Evolutionary conservation across 2,888 invertebrate species (phyloP), one percentile per base, ranked within the genome.

Genomic region (Papilio demoleus): DNA sequence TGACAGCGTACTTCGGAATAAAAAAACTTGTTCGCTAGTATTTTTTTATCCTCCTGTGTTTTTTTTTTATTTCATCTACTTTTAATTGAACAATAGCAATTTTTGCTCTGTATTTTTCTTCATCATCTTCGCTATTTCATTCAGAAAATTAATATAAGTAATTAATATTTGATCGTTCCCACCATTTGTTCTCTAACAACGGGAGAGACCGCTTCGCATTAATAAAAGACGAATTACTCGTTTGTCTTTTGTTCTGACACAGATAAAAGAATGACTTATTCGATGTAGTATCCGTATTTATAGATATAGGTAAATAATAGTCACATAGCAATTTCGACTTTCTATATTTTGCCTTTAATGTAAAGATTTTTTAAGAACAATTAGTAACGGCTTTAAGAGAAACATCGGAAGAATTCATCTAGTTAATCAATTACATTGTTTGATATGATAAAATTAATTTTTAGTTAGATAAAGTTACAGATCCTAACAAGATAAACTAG

Each of bases 201-300:
- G 47, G 19, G 3, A 63, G 36, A 36, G 63, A 50, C 36, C 50
- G 63, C 63, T 50, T 4, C 36, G 50, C 50, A 22, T 53, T 38
- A 24, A 50, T 63, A 63, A 63, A 50, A 50, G 63, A 50, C 36
- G 63, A 63, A 63, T 63, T 36, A 50, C 63, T 63, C 62, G 62
- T 22, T 62, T 36, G 62, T 47, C 62, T 62, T 47, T 62, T 62
- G 62, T 62, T 45, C 61, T 62, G 62, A 22, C 34, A 19, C 19
- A 34, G 47, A 62, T 47, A 62, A 62, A 47, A 62, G 31, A 62
- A 62, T 47, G 31, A 22, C 31, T 62, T 45, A n/a, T 17, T 31
- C 61, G 61, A 24, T 50, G 17, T 24, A 50, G 12, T 50, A 50
- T 50, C 47, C 24, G 47, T 50, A 24, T 24, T 50, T 9, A 45